These are phyloP conservation scores for Poliocrania exsul DNA, from an alignment of 2,797 vertebrate genomes.

Conservation along the genomic window DNA sequence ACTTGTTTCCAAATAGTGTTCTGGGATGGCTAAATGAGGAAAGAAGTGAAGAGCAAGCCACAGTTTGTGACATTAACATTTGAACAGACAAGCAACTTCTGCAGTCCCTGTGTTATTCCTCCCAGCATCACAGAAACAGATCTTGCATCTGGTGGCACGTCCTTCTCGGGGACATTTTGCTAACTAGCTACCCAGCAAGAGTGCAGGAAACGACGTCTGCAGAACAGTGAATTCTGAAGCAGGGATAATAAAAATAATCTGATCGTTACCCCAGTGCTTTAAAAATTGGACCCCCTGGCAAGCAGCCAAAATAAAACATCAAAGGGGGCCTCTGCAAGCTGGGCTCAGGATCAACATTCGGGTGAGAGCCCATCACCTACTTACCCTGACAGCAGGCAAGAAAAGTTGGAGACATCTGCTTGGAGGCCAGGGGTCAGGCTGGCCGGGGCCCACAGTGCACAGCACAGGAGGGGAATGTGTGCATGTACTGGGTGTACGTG, in stretches of 20 bases:
- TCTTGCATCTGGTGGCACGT: neutral
- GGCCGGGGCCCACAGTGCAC: neutral
- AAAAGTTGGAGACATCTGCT: slow-evolving; percentile 67
- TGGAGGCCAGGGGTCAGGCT: slow-evolving; percentile 43
- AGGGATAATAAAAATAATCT: slow-evolving; percentile 49
- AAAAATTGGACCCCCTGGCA: slow-evolving; percentile 16
- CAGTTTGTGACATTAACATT: neutral
- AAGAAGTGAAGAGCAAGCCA: neutral
- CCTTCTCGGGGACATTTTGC: neutral
- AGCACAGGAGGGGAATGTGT: neutral
- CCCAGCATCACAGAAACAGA: neutral
- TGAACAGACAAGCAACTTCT: neutral
- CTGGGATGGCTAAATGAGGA: neutral
- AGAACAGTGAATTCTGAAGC: neutral
- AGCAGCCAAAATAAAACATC: slow-evolving; percentile 56
- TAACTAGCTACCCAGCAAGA: slow-evolving; percentile 7
- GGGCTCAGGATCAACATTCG: slow-evolving; percentile 5
- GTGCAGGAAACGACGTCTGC: neutral
- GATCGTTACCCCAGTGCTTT: neutral
- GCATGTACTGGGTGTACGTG: neutral
- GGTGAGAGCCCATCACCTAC: slow-evolving; percentile 40
- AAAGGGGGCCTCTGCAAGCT: slow-evolving; percentile 30
- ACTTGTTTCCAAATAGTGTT: neutral
- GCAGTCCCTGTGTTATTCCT: neutral
- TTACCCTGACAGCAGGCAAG: slow-evolving; percentile 60